Conservation (phyloP, 2,797 vertebrate species). For the Sarcoramphus papa region DNA sequence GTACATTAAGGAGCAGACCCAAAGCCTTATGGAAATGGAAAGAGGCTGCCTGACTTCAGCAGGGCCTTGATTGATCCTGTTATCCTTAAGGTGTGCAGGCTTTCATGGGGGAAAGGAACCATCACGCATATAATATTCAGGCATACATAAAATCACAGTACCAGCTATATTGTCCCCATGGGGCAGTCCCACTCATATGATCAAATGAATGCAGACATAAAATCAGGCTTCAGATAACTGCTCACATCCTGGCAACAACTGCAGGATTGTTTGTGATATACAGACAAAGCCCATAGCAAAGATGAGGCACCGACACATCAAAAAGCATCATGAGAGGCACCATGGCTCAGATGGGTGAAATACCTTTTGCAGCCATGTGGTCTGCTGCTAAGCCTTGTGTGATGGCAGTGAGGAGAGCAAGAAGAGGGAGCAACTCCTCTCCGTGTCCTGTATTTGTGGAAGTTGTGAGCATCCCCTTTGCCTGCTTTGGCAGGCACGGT, state of each 20-base stretch:
- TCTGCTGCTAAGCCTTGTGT: background rate
- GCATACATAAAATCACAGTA: background rate
- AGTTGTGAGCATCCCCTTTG: background rate
- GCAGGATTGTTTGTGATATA: background rate
- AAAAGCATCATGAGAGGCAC: background rate
- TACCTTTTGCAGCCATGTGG: background rate
- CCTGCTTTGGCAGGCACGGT: background rate
- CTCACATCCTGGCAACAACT: background rate
- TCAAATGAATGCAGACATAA: background rate
- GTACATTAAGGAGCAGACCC: background rate
- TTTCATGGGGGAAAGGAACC: background rate
- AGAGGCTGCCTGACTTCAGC: background rate
- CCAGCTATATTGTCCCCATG: background rate
- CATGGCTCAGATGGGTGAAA: background rate
- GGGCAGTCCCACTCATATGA: background rate
- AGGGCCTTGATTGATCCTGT: background rate
- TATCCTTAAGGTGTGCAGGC: background rate
- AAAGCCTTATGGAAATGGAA: background rate
- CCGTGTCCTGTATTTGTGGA: fast-evolving
- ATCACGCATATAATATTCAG: background rate
- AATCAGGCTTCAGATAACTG: background rate
- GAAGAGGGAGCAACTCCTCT: background rate
- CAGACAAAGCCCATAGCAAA: background rate
- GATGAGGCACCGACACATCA: background rate
- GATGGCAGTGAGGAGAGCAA: background rate